Base-by-base conservation (phyloP, 1,140 invertebrate species). In the Lineus longissimus region DNA sequence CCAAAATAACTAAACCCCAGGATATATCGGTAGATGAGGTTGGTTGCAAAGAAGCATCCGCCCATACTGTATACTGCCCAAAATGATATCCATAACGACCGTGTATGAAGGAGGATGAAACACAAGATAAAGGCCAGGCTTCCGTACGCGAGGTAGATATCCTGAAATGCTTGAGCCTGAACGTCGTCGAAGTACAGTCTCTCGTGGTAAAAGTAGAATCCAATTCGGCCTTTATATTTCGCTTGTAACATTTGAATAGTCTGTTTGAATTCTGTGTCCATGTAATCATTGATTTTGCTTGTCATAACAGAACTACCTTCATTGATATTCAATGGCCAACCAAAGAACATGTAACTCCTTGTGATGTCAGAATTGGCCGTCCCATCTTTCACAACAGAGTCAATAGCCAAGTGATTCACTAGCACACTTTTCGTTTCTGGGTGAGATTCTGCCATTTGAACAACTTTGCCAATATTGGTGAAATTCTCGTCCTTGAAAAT, bases 1-100 rank as follows among this genome's bases (percentile, higher is more conserved):
- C 76, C 76, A 57, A 78, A 76, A 59, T 76, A 76, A 45, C 61
- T 65, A 45, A 69, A 76, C 15, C 67, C 65, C 27, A 78, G 65
- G 6, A 72, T 51, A 27, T 70, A 67, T 36, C 73, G 62, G 66
- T 78, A 76, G 0, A 76, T 62, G 2, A 75, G 56, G 63, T 78
- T 78, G 23, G 74, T 73, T 19, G 64, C 57, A 61, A 71, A 51
- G 55, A 71, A 75, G 59, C 74, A 74, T 13, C 71, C 66, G 15
- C 74, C n/a, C 45, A 76, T 76, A 59, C 73, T 73, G 17, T 68
- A 63, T 7, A 71, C 63, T n/a, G 67, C 69, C 56, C 65, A 55
- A 17, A n/a, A 30, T 23, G 60, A 33, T 9, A 69, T 45, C 59
- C 59, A 69, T 6, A 69, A 27, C 1, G 64, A 66, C 6, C 56